A percentile compares a stretch with the other conserved stretches of the same genome.
phyloP scores from a whole-genome alignment of 2,113 vertebrate genomes.

The Psephotus haematonotus region DNA sequence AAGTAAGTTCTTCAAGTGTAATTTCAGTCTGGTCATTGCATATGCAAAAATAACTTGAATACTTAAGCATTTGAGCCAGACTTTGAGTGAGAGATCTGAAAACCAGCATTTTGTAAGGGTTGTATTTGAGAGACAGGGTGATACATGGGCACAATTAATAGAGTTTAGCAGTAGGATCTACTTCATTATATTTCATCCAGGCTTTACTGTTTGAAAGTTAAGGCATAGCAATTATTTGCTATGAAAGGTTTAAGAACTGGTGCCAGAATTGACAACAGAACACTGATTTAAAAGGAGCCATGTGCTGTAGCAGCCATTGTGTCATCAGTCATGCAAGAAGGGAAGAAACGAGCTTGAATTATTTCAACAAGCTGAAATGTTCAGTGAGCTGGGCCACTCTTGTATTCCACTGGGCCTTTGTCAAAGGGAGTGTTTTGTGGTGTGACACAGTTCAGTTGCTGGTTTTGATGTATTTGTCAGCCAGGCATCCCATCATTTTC shows the following conservation, averaged over 20 bases:
- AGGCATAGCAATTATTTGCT: background rate
- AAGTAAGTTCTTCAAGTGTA: rapidly evolving
- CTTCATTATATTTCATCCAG: background rate
- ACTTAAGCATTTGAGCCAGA: background rate
- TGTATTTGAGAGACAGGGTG: background rate
- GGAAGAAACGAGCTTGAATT: background rate
- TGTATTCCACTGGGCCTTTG: background rate
- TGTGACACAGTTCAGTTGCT: background rate
- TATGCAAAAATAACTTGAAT: background rate
- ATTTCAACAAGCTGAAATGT: background rate
- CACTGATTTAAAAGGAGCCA: background rate
- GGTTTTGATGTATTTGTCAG: background rate
- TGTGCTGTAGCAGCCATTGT: background rate
- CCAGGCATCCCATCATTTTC: background rate
- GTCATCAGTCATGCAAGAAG: background rate
- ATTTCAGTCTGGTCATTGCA: background rate
- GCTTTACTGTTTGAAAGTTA: background rate
- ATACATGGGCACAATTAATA: background rate
- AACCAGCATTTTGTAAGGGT: background rate
- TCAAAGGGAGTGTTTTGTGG: background rate
- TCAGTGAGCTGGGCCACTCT: background rate
- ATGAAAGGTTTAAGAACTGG: background rate
- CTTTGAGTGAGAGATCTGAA: background rate
- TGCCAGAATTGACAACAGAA: background rate
- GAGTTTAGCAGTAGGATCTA: background rate